These are phyloP conservation scores for Phytoseiulus persimilis DNA, from an alignment of 2,888 invertebrate genomes.

Conservation along the genomic window DNA sequence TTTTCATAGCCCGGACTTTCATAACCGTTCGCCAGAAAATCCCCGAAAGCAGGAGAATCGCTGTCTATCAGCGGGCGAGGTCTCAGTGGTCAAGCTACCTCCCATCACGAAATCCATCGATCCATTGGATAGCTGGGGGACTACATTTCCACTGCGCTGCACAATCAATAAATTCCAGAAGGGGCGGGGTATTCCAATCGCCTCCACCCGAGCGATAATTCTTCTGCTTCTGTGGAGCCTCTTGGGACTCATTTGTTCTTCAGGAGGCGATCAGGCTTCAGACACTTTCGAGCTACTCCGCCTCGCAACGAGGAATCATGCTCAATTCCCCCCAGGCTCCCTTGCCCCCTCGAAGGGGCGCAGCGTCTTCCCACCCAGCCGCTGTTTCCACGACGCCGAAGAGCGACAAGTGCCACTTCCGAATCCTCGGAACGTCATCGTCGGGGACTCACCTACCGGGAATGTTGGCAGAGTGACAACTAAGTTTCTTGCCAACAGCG, in stretches of 20 bases:
- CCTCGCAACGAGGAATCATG: too few species aligned
- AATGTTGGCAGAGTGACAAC: background rate
- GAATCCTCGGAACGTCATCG: background rate
- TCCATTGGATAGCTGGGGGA: background rate
- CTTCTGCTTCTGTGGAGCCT: background rate
- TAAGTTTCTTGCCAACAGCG: background rate
- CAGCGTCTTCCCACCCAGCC: too few species aligned
- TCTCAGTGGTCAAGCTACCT: too few species aligned
- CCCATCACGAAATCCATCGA: background rate
- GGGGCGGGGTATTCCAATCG: background rate
- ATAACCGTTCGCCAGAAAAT: background rate
- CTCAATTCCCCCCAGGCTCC: too few species aligned
- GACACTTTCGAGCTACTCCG: too few species aligned
- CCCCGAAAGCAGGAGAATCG: background rate
- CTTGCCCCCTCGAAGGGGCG: too few species aligned
- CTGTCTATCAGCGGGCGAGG: too few species aligned
- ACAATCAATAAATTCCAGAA: background rate
- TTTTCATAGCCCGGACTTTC: background rate
- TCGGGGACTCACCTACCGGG: background rate
- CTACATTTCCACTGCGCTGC: background rate
- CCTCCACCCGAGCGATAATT: background rate
- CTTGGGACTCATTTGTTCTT: background rate
- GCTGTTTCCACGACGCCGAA: background rate
- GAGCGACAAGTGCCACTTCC: background rate
- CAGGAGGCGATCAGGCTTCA: background rate